Evolutionary conservation across 2,113 vertebrate species (phyloP).

Genomic region (Macrotus californicus): DNA sequence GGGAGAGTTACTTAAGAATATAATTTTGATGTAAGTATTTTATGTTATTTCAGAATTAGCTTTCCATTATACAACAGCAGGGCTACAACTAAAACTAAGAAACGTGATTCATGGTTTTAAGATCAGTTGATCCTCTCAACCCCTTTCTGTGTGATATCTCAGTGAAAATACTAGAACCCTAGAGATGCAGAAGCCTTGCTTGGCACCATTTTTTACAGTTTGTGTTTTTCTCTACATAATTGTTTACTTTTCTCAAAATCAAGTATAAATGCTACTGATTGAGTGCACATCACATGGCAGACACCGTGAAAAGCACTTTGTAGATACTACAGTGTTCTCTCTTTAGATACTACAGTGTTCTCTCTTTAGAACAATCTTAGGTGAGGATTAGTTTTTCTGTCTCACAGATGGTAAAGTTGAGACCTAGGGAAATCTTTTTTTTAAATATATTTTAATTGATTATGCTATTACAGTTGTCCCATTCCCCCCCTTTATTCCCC

Average conservation of each 20-base stretch:
- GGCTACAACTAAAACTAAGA: background rate
- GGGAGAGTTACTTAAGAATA: background rate
- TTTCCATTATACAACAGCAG: background rate
- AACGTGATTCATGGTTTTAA: background rate
- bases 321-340: background rate
- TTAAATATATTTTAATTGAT: too few species aligned
- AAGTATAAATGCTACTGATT: background rate
- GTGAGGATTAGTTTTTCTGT: background rate
- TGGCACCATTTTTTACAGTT: background rate
- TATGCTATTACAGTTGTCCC: too few species aligned
- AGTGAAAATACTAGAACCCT: background rate
- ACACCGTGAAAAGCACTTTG: background rate
- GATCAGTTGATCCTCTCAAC: background rate
- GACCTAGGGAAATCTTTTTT: background rate
- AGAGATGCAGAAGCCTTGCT: background rate
- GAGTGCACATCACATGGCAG: background rate
- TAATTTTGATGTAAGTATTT: background rate
- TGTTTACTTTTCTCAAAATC: background rate
- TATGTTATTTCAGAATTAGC: background rate
- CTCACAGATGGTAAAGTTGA: constrained; percentile 6
- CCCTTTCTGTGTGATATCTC: background rate
- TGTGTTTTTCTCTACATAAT: background rate
- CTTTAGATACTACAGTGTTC: background rate
- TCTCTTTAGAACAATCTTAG: background rate
- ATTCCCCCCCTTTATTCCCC: too few species aligned